Conservation (phyloP, 1,140 invertebrate genomes). For the Spodoptera frugiperda region DNA sequence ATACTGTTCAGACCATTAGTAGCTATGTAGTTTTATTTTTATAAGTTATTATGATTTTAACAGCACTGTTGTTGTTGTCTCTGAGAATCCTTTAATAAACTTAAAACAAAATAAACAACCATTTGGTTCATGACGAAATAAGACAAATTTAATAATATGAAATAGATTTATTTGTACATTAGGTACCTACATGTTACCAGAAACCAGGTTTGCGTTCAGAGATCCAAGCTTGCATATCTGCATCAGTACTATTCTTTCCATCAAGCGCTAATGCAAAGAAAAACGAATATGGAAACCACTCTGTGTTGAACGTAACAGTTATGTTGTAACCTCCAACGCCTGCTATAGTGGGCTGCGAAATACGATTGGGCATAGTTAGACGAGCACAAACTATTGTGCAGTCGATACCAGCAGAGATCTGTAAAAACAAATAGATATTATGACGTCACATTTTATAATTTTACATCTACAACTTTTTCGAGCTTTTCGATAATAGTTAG, state of each 20-base stretch:
- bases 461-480: no score
- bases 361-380: conserved; percentile 70
- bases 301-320: conserved; percentile 60
- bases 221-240: conserved; percentile 62
- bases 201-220: conserved; percentile 61
- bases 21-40: no score
- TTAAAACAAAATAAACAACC: no score
- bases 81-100: no score
- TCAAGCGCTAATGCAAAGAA: conserved; percentile 70
- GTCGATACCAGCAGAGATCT: conserved; percentile 77
- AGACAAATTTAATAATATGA: neutral
- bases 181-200: conserved; percentile 56
- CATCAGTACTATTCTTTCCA: conserved; percentile 64
- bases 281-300: conserved; percentile 73
- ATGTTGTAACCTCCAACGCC: conserved; percentile 76
- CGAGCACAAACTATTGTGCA: conserved; percentile 72
- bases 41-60: no score
- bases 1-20: no score
- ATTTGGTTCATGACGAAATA: neutral
- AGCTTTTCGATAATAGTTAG: no score
- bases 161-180: neutral
- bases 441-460: no score
- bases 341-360: conserved; percentile 57
- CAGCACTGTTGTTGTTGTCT: no score
- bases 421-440: conserved; percentile 35